phyloP scores from a whole-genome alignment of 2,113 vertebrate genomes.

The Gallinago paraguaiae region DNA sequence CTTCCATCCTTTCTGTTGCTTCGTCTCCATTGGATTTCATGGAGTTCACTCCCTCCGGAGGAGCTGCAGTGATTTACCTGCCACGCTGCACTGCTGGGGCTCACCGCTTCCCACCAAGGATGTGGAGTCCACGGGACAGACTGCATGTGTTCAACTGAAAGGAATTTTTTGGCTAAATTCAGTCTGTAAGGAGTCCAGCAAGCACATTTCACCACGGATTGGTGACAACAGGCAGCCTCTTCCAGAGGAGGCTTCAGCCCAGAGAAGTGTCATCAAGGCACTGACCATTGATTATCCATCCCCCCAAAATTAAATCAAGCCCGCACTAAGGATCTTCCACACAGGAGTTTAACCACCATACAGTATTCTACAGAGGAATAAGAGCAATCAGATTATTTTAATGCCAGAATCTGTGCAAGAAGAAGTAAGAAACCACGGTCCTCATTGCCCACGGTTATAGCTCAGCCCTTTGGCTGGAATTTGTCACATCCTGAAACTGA shows the following conservation, averaged over 20 bases:
- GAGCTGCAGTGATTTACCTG: neutral
- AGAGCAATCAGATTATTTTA: neutral
- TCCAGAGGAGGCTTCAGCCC: neutral
- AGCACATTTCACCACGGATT: neutral
- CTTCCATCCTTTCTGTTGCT: neutral
- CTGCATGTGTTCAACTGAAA: neutral
- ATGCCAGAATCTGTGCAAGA: neutral
- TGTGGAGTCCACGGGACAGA: rapidly evolving
- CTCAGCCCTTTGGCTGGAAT: neutral
- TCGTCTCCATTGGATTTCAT: neutral
- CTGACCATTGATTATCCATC: neutral
- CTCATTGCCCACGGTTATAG: neutral
- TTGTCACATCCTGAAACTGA: neutral
- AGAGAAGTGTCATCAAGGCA: neutral
- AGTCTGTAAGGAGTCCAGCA: neutral
- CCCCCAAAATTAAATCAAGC: neutral
- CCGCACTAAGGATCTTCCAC: neutral
- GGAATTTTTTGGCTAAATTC: neutral
- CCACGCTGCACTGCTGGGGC: neutral
- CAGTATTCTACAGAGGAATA: neutral
- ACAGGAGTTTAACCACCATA: neutral
- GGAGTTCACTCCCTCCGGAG: neutral
- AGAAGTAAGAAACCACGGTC: neutral
- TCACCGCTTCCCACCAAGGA: neutral
- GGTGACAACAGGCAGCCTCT: neutral